Conservation (phyloP, 2,888 invertebrate genomes). For the Drosophila flavopinicola region DNA sequence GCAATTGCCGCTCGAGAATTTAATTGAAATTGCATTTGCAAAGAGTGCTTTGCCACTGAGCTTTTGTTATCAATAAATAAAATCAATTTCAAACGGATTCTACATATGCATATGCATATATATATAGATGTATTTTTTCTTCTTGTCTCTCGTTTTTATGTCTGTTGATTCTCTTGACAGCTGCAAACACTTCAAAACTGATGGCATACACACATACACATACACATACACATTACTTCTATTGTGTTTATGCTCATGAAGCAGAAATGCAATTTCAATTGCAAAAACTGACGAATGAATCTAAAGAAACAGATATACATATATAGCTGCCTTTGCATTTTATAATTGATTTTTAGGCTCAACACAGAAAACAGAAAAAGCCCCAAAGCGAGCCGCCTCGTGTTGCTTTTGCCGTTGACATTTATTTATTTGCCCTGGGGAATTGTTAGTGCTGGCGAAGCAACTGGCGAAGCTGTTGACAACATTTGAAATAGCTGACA, state of each 20-base stretch:
- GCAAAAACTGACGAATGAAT: conserved; percentile 32
- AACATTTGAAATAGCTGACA: conserved; percentile 66
- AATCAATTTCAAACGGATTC: conserved; percentile 66
- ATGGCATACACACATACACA: no score
- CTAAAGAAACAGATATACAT: conserved; percentile 6
- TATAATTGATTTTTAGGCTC: conserved; percentile 74
- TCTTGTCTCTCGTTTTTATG: conserved; percentile 11
- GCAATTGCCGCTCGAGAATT: conserved; percentile 44
- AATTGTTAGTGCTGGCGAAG: conserved; percentile 48
- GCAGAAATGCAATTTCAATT: conserved; percentile 62
- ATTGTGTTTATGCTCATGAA: conserved; percentile 64
- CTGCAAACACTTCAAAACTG: conserved; percentile 37
- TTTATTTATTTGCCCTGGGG: conserved; percentile 77
- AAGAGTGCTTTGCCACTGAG: conserved; percentile 34
- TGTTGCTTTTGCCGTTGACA: conserved; percentile 65
- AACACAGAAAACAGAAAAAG: conserved; percentile 16
- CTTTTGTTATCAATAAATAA: conserved; percentile 72
- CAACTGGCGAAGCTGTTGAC: conserved; percentile 48
- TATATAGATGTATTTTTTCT: conserved; percentile 3
- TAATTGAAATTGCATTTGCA: conserved; percentile 77
- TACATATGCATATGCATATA: no score
- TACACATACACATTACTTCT: conserved; percentile 49
- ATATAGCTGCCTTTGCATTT: conserved; percentile 55
- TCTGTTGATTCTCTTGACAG: conserved; percentile 16
- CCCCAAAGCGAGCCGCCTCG: conserved; percentile 32